Base-by-base conservation (phyloP, 2,888 invertebrate genomes). In the Sarcophaga rosellei region DNA sequence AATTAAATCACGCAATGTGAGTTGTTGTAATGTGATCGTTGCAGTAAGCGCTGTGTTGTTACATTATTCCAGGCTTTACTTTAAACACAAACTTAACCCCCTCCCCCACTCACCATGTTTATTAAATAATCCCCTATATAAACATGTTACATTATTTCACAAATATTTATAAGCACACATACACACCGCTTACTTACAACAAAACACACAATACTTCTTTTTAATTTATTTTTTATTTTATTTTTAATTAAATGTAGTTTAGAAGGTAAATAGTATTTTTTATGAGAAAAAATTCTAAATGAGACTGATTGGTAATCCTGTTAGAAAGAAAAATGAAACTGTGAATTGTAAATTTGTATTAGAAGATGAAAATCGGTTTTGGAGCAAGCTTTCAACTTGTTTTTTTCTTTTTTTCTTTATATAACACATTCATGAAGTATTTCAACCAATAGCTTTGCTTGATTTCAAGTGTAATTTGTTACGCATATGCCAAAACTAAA, bases 1-100 rank as follows among this genome's bases (percentile, higher is more conserved):
- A 90, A 90, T 92, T 88, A 93, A 93, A 92, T 91, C 92, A 91
- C 93, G 93, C 92, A 93, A 93, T 93, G 93, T 93, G 93, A 93
- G 93, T 92, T 92, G 92, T 92, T 92, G 93, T 93, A 93, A 92
- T 92, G 93, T 93, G 91, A 90, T 91, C 92, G 92, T 92, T 92
- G 91, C 92, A 91, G 91, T 91, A 91, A 91, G 91, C 91, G 91
- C 91, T 89, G 90, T 91, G 90, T 87, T 84, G 84, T 84, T 82
- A 74, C 74, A 87, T 82, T 87, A 82, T 80, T 80, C 77, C 78
- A 62, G 78, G 35, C 61, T 73, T 53, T 47, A 65, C 53, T 59
- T 15, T 23, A n/a, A 78, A 12, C 25, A 62, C 20, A 35, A 66
- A 35, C 23, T 21, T 20, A 68, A 15, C 53, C 12, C 47, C 10